phyloP scores from a whole-genome alignment of 2,113 vertebrate genomes.

The Rattus norvegicus region GRCr8 NC_086033.1:40971501-40972000 shows the following conservation, averaged over 20 bases:
- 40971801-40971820: background rate
- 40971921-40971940: no score
- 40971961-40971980: background rate
- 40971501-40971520: background rate
- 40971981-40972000: background rate
- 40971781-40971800: background rate
- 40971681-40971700: background rate
- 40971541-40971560: background rate
- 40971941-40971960: background rate
- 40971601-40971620: background rate
- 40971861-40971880: background rate
- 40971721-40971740: no score
- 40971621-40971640: background rate
- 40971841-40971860: background rate
- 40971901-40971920: background rate
- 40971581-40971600: background rate
- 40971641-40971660: background rate
- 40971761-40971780: background rate
- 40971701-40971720: no score
- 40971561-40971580: background rate
- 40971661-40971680: background rate
- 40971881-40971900: background rate
- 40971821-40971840: no score
- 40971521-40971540: background rate
- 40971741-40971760: background rate